Base-by-base conservation (phyloP, 1,140 invertebrate genomes). In the Philaenus spumarius region DNA sequence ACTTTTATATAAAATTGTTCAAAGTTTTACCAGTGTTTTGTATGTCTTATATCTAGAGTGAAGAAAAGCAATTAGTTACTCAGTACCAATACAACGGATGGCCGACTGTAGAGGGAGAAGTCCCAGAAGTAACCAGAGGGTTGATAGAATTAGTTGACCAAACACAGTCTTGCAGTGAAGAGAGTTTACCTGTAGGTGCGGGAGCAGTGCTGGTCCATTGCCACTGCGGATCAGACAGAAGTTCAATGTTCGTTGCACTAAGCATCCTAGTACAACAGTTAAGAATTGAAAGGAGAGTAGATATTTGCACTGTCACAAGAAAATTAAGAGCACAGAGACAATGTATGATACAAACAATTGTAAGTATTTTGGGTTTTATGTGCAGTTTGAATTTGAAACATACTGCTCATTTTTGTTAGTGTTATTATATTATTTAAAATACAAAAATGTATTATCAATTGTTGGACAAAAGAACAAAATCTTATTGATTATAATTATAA, bases 21-120 rank as follows among this genome's bases (percentile, higher is more conserved):
- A n/a, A n/a, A n/a, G n/a, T n/a, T n/a, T n/a, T n/a, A n/a, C n/a
- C n/a, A n/a, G n/a, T n/a, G n/a, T n/a, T n/a, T n/a, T n/a, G n/a
- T 19, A 9, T 12, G 1, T 48, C 7, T 23, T 59, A 50, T 55
- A 62, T 74, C 22, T 75, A 84, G 76, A 81, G 78, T 58, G 80
- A 84, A 59, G 87, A 90, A 63, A 84, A 78, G 62, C 71, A 80
- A 23, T 77, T 80, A 45, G 87, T 93, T 17, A 89, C 86, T 19
- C 90, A 93, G 66, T 86, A 92, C 68, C 89, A 93, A 68, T 93
- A 93, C 75, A 86, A 91, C 68, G 89, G 89, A 34, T 93, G 90
- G 90, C 89, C 89, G 5, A 90, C 88, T 39, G 85, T 89, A 20
- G 84, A 89, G 66, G 89, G 87, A 42, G 88, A 90, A 77, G 89